Evolutionary conservation across 1,140 invertebrate genomes (phyloP).

Genomic region (Drosophila santomea): DNA sequence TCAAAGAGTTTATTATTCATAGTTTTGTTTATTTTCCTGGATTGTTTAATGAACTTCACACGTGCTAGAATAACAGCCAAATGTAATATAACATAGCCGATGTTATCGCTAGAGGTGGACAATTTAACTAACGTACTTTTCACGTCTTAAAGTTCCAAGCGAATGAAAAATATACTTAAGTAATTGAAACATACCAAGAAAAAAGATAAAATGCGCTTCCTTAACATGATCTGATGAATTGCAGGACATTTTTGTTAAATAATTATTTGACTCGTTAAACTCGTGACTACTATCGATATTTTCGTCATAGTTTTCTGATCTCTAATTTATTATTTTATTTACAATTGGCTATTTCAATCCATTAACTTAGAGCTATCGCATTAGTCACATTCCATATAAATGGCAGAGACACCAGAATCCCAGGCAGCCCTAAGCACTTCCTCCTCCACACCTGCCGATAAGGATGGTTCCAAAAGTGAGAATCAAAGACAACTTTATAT

Average conservation of each 20-base stretch:
- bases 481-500: neutral
- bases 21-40: constrained; percentile 16
- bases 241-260: too few species aligned
- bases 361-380: constrained; percentile 4
- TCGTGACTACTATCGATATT: constrained; percentile 22
- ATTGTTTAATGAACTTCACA: constrained; percentile 11
- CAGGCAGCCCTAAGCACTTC: constrained; percentile 46
- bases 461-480: constrained; percentile 70
- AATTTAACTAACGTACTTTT: neutral
- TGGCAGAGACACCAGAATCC: constrained; percentile 65
- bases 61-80: constrained; percentile 15
- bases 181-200: neutral
- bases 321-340: constrained; percentile 21
- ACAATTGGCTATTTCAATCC: constrained; percentile 28
- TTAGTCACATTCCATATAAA: constrained; percentile 54
- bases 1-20: constrained; percentile 79
- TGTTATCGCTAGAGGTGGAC: constrained; percentile 19
- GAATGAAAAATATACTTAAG: neutral
- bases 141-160: neutral
- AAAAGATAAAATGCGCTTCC: neutral
- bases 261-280: neutral
- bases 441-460: constrained; percentile 58
- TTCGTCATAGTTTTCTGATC: neutral
- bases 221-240: too few species aligned
- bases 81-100: constrained; percentile 3